phyloP scores from a whole-genome alignment of 92 coral and sea anemone species.

The Palythoa heliodiscus region DNA sequence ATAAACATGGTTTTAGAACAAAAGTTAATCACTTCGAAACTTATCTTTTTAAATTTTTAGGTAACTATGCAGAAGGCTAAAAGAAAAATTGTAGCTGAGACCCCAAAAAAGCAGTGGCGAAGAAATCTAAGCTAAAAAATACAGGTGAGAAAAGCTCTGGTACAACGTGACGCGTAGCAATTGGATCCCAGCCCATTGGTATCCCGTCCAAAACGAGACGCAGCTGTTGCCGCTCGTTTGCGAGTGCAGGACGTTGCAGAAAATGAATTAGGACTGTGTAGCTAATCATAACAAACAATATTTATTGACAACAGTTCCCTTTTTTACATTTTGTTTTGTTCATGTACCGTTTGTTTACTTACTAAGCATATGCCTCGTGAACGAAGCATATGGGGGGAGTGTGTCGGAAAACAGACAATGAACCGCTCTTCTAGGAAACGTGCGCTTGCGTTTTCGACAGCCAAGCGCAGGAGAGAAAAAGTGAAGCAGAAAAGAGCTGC shows the following conservation, averaged over 20 bases:
- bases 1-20: too few relatives aligned
- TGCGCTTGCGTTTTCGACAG: too few relatives aligned
- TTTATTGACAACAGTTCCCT: not conserved
- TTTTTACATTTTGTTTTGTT: not conserved
- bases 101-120: too few relatives aligned
- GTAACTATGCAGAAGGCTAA: too few relatives aligned
- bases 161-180: not conserved
- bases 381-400: conserved; percentile 27
- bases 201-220: conserved; percentile 12
- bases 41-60: too few relatives aligned
- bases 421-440: conserved; percentile 2
- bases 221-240: conserved; percentile 18
- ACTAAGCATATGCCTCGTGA: conserved; percentile 15
- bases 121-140: too few relatives aligned
- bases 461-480: too few relatives aligned
- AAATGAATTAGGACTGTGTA: conserved; percentile 7
- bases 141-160: not conserved
- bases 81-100: too few relatives aligned
- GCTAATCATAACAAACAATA: conserved; percentile 2
- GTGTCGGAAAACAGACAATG: conserved; percentile 19
- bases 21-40: too few relatives aligned
- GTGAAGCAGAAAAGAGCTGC: too few relatives aligned
- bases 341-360: not conserved
- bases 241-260: conserved; percentile 10
- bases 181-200: not conserved